Evolutionary conservation across 2,888 invertebrate genomes (phyloP), one percentile per base, ranked within the genome.

Genomic region (Melolontha melolontha): DNA sequence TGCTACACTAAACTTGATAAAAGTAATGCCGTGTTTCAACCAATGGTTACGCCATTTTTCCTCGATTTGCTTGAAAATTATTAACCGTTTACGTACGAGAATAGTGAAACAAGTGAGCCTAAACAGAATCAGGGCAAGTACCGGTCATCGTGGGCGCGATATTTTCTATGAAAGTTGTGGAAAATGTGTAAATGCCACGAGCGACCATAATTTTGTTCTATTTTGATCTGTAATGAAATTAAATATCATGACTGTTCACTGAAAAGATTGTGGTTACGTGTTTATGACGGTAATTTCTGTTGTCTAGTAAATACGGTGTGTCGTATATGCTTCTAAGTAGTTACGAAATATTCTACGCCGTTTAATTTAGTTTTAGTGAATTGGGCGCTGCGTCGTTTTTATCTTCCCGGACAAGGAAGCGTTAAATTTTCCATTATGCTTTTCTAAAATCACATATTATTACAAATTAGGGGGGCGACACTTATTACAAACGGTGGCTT

Each of bases 1-100:
- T 70, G 63, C 54, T 57, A 57, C 62, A 64, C 57, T 64, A 52
- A 68, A 68, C 68, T 47, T 44, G 57, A 65, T 65, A 68, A 68
- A 68, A 68, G 64, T 66, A 59, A 65, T 68, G 52, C 51, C 40
- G 57, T 68, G 68, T 68, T 68, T 59, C 59, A 59, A 40, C 63
- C 63, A 50, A 50, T 63, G 50, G 50, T 63, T 63, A 49, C 50
- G 41, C 39, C 40, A 63, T 50, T 63, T 50, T 51, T 50, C 8
- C 59, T 44, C 59, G 59, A 62, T 62, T 62, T 47, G 22, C 52
- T 64, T 52, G 64, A 64, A 64, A 64, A 49, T 49, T 51, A 52
- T 64, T 59, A 59, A 59, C 64, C 52, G 42, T 64, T 64, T 52
- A 59, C 59, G 44, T 27, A 22, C 29, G 44, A 59, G 59, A 59